These are phyloP conservation scores for Ennomos fuscantarius DNA, from an alignment of 2,888 invertebrate species.

Conservation along the genomic window DNA sequence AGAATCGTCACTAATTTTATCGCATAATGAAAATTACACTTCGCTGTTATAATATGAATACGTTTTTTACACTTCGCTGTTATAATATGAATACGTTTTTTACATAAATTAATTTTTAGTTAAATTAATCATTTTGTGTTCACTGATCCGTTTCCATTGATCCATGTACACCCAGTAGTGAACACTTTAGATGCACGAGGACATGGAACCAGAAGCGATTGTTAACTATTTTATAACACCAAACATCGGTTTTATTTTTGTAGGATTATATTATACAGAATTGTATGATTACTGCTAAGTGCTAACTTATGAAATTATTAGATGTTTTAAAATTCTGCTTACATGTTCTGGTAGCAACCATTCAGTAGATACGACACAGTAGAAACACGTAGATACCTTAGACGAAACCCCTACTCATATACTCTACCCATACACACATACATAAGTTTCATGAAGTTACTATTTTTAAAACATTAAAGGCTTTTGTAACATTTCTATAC, in stretches of 20 bases:
- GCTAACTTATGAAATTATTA: too few relatives aligned
- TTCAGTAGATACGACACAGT: slow-evolving; percentile 13
- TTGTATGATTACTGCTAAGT: too few relatives aligned
- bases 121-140: slow-evolving; percentile 16
- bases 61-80: too few relatives aligned
- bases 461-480: background rate
- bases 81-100: too few relatives aligned
- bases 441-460: slow-evolving; percentile 22
- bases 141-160: slow-evolving; percentile 4
- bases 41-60: too few relatives aligned
- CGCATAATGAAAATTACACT: too few relatives aligned
- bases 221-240: too few relatives aligned
- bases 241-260: too few relatives aligned
- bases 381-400: slow-evolving; percentile 9
- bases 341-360: slow-evolving; percentile 7
- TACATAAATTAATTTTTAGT: background rate
- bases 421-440: slow-evolving; percentile 16
- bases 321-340: slow-evolving; percentile 4
- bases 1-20: too few relatives aligned
- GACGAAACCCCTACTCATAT: background rate
- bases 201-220: slow-evolving; percentile 6
- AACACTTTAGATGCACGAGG: background rate
- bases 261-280: too few relatives aligned
- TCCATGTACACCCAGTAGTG: slow-evolving; percentile 8
- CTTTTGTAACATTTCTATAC: background rate